A percentile compares a stretch with the other conserved stretches of the same genome.
Evolutionary conservation across 2,888 invertebrate species (phyloP).

Genomic region (Phyllotreta cruciferae): DNA sequence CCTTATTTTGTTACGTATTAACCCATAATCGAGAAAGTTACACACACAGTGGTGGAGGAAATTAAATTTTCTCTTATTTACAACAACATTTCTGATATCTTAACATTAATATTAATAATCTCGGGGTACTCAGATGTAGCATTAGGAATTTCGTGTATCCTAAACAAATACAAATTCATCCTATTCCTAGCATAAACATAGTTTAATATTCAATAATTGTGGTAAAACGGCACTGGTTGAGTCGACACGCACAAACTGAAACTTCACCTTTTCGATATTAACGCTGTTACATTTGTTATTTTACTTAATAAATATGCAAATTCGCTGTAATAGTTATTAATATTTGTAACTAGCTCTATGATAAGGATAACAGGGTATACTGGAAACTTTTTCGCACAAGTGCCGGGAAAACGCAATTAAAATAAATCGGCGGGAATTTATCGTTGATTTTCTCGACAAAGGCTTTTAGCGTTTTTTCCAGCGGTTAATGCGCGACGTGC

Average conservation of each 20-base stretch:
- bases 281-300: conserved; percentile 27
- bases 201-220: too few species aligned
- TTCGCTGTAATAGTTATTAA: conserved; percentile 10
- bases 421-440: conserved; percentile 13
- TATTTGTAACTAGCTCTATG: not conserved
- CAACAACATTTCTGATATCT: not conserved
- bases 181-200: too few species aligned
- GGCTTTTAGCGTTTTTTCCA: conserved; percentile 7
- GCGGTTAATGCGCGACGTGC: not conserved
- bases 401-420: conserved; percentile 6
- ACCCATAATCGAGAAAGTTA: conserved; percentile 45
- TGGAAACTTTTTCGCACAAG: conserved; percentile 9
- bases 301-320: conserved; percentile 34
- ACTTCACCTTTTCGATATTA: conserved; percentile 23
- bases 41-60: conserved; percentile 7
- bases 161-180: too few species aligned
- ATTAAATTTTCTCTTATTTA: not conserved
- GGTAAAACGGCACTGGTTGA: not conserved
- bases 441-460: conserved; percentile 2
- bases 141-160: too few species aligned
- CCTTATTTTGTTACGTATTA: conserved; percentile 50
- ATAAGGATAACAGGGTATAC: conserved; percentile 12
- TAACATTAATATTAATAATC: not conserved
- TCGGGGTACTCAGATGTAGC: not conserved
- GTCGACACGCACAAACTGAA: conserved; percentile 7